Base-by-base conservation (phyloP, 1,140 invertebrate species). In the Neodiprion lecontei region DNA sequence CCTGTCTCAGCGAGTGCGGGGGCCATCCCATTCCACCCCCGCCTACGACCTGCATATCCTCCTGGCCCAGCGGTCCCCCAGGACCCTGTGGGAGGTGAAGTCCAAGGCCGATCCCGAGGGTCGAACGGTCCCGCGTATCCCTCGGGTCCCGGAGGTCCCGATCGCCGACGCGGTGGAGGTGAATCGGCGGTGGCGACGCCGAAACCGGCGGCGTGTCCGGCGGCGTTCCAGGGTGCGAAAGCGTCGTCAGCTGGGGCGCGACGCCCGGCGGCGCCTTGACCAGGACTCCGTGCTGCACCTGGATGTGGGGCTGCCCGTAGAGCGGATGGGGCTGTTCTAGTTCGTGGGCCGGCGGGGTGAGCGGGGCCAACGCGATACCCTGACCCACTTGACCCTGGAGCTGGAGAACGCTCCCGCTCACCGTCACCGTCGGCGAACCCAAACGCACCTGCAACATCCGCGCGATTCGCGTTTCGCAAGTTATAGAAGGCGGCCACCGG, bases 141-240 rank as follows among this genome's bases (percentile, higher is more conserved):
- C 53, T 61, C 11, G n/a, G 11, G 53, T 61, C 53, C 53, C 53
- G 11, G 53, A n/a, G 11, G 11, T 61, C 53, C 53, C 53, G 11
- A 1, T 61, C 53, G 53, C 11, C 53, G n/a, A 11, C 53, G 2
- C 53, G 11, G 7, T 61, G 53, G 2, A 61, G 11, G 7, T 61
- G 53, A 8, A 61, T n/a, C 53, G 53, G 11, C 88, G 87, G 73
- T 87, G 87, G 9, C 75, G 78, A 23, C 78, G 77, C 82, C 90
- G 50, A 85, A 79, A 90, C 91, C 0, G 94, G 94, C 7, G 94
- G 94, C n/a, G 92, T 95, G 78, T 95, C 93, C 1, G 94, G 94
- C 0, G 94, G 94, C 4, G 93, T 94, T 28, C 92, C 93, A 48
- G 93, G 94, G 78, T 91, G 92, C 23, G 87, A 87, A 1, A 88